Conservation (phyloP, 1,140 invertebrate genomes). For the Linepithema humile region DNA sequence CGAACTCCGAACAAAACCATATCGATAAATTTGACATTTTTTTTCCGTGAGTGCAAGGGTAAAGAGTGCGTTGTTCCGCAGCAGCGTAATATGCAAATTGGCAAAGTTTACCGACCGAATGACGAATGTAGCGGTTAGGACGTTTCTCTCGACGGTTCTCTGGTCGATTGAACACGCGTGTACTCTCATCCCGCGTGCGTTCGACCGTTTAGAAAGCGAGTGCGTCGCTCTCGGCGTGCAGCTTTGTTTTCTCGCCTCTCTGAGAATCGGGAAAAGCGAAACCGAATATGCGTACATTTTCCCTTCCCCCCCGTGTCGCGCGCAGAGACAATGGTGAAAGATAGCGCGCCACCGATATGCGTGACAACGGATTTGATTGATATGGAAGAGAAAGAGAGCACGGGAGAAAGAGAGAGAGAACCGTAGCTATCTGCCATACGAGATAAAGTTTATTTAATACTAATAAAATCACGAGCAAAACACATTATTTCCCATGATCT, state of each 20-base stretch:
- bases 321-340: constrained; percentile 10
- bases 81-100: constrained; percentile 26
- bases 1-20: not conserved
- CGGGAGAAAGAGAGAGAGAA: too few relatives aligned
- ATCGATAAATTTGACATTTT: not conserved
- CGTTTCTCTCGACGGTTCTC: constrained; percentile 46
- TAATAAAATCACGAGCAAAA: not conserved
- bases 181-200: constrained; percentile 37
- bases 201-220: constrained; percentile 71
- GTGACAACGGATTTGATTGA: not conserved
- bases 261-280: constrained; percentile 66
- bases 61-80: not conserved
- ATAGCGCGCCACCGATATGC: not conserved
- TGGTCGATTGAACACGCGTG: constrained; percentile 45
- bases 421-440: not conserved
- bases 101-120: constrained; percentile 6
- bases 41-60: not conserved
- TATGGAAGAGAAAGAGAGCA: not conserved
- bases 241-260: constrained; percentile 64
- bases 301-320: not conserved
- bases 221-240: constrained; percentile 21
- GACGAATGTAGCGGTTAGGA: not conserved
- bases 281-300: constrained; percentile 37
- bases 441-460: not conserved
- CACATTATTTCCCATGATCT: not conserved